These are phyloP conservation scores for Pilophorus perplexus DNA, from an alignment of 2,888 invertebrate genomes.

Conservation along the genomic window DNA sequence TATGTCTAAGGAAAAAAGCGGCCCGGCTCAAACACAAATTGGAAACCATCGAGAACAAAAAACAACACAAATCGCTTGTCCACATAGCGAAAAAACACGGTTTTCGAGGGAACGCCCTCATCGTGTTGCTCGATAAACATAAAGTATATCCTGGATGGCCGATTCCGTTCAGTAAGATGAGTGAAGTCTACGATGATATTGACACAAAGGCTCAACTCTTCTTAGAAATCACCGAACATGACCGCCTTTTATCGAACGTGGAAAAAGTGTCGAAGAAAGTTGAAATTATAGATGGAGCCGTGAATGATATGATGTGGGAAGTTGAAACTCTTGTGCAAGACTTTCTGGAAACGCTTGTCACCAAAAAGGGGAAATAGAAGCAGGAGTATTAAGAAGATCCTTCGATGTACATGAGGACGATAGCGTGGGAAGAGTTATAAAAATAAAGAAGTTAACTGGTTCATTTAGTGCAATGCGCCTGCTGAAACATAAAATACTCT, in stretches of 20 bases:
- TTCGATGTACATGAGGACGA: too few species aligned
- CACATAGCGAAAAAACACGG: conserved; percentile 23
- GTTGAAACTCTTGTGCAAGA: too few species aligned
- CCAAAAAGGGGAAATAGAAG: too few species aligned
- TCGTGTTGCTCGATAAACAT: conserved; percentile 21
- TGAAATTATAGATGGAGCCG: conserved; percentile 7
- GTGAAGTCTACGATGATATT: conserved; percentile 18
- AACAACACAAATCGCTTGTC: conserved; percentile 14
- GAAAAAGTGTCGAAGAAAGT: conserved; percentile 1
- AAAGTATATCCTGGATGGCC: conserved; percentile 1
- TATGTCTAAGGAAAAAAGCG: background rate
- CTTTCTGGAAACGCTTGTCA: too few species aligned
- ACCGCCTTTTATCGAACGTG: conserved; percentile 1
- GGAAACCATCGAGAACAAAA: background rate
- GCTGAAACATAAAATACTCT: too few species aligned
- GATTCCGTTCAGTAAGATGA: conserved; percentile 20
- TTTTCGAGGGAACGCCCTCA: conserved; percentile 20
- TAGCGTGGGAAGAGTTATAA: too few species aligned
- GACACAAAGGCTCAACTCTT: conserved; percentile 17
- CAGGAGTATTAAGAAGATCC: too few species aligned
- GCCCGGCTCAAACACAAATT: background rate
- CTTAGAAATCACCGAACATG: conserved; percentile 30
- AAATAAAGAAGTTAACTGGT: too few species aligned
- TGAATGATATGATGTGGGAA: conserved; percentile 18
- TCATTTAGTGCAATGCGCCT: too few species aligned